Base-by-base conservation (phyloP, 2,113 vertebrate genomes). In the Channa maculata region DNA sequence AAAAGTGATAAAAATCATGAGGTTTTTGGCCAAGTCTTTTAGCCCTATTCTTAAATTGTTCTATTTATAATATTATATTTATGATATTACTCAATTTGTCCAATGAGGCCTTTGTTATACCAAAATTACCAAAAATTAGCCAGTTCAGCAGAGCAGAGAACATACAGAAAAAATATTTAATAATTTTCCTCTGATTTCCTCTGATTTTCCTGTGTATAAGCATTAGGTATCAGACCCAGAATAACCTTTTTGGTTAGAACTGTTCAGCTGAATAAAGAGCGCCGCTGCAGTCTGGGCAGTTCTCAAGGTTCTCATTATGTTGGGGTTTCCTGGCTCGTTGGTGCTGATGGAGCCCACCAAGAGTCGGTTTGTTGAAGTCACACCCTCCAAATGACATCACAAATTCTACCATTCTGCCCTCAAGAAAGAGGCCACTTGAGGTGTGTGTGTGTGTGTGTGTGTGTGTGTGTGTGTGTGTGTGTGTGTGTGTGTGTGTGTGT, bases 251-350 rank as follows among this genome's bases (percentile, higher is more conserved):
- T 14, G 41, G 62, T 41, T 45, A n/a, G 44, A 34, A 13, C 53
- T 1, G 52, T 57, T 14, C 43, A 2, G 53, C 52, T 46, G 66
- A 69, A 24, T 38, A 24, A 50, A 43, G 14, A 50, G 15, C 68
- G 43, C 54, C 12, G 12, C 51, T 15, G 11, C 36, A 36, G 53
- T 53, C 24, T 24, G 24, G 24, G 24, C 24, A 24, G 24, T 24
- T 24, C 14, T 39, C n/a, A 3, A 6, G 48, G 52, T 62, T 63
- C 33, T 80, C 58, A 61, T 71, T 77, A 81, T 1, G 15, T 33
- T 63, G 65, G 72, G 80, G 73, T 87, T 87, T 84, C 58, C 74
- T 64, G 77, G 68, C 34, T 44, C 34, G 34, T 37, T 12, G 54
- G 33, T 48, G 70, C 58, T 48, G 52, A 46, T 11, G 13, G 34